phyloP scores from a whole-genome alignment of 2,888 invertebrate genomes.

The Psylliodes chrysocephalus region DNA sequence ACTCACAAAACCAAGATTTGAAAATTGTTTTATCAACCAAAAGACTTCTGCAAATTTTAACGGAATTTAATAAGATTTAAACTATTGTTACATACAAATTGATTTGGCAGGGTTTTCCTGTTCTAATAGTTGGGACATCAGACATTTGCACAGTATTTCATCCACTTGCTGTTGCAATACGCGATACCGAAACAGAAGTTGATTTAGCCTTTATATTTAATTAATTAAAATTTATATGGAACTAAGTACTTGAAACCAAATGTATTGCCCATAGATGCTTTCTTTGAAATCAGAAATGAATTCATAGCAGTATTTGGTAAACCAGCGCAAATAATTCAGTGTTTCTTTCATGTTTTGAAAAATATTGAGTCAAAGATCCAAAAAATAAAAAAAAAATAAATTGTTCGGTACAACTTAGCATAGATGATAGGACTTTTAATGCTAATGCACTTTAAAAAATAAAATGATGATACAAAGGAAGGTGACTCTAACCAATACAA shows the following conservation, averaged over 20 bases:
- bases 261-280: not conserved
- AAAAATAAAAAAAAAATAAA: not conserved
- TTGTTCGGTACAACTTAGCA: not conserved
- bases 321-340: not conserved
- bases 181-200: conserved; percentile 2
- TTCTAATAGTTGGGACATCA: conserved; percentile 21
- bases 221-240: not conserved
- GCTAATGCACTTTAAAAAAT: not conserved
- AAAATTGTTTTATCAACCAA: no score
- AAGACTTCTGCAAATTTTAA: no score
- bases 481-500: not conserved
- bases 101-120: conserved; percentile 46
- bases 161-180: conserved; percentile 1
- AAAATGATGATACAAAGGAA: not conserved
- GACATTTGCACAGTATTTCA: conserved; percentile 12
- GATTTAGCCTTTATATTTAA: conserved; percentile 4
- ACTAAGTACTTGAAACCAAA: not conserved
- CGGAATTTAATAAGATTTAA: no score
- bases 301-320: not conserved
- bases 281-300: not conserved
- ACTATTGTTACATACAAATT: no score
- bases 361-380: not conserved
- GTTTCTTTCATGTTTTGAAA: not conserved
- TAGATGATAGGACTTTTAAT: not conserved
- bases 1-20: no score